These are phyloP conservation scores for Ommatoiulus sabulosus DNA, from an alignment of 2,888 invertebrate genomes.

Conservation along the genomic window DNA sequence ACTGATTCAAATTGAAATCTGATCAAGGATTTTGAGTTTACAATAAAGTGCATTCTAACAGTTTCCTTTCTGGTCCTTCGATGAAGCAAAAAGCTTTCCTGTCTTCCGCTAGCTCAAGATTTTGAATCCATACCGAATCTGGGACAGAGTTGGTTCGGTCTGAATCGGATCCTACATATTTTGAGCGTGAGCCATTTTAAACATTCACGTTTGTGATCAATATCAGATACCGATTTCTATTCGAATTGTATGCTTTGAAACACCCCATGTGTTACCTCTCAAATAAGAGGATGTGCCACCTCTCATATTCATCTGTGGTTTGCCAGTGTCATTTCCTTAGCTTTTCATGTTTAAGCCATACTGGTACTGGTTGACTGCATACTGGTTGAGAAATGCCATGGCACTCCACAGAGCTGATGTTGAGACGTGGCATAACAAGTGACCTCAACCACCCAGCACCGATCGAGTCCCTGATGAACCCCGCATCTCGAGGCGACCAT, in stretches of 20 bases:
- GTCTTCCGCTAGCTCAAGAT: constrained; percentile 19
- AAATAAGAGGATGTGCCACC: too few species aligned
- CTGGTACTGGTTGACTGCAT: too few species aligned
- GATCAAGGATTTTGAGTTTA: neutral
- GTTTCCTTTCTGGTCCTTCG: neutral
- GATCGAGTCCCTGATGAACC: neutral
- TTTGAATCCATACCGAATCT: neutral
- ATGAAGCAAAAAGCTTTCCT: neutral
- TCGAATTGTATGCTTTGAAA: neutral
- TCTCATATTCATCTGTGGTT: too few species aligned
- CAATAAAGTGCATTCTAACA: neutral
- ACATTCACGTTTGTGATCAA: too few species aligned
- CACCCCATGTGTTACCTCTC: neutral
- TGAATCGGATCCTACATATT: neutral
- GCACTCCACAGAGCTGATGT: too few species aligned
- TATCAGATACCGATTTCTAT: neutral
- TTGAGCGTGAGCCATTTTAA: neutral
- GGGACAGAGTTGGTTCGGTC: neutral
- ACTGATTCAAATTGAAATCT: neutral
- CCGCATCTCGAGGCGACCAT: neutral
- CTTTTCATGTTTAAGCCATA: too few species aligned
- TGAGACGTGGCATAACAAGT: too few species aligned
- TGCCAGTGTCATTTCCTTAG: too few species aligned
- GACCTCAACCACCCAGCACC: neutral
- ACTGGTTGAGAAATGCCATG: too few species aligned